Evolutionary conservation across 2,797 vertebrate species (phyloP).

Genomic region (Oophaga sylvatica): DNA sequence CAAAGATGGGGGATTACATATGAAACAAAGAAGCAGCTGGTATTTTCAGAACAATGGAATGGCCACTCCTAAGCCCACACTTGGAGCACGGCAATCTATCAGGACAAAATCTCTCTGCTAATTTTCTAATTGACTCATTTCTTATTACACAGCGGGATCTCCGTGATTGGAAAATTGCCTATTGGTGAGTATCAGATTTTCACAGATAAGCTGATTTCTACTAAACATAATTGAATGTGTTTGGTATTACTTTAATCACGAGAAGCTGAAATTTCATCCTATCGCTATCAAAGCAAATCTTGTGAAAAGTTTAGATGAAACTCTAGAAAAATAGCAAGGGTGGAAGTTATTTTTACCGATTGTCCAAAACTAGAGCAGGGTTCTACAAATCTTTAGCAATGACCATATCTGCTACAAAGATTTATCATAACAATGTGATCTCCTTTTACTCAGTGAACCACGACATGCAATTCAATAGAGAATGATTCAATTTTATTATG

Average conservation of each 20-base stretch:
- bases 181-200: neutral
- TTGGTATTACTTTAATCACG: neutral
- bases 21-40: neutral
- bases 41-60: neutral
- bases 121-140: neutral
- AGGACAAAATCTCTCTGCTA: no score
- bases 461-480: conserved; percentile 18
- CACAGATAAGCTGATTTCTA: neutral
- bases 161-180: neutral
- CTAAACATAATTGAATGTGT: neutral
- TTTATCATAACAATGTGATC: neutral
- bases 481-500: conserved; percentile 47
- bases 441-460: neutral
- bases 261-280: neutral
- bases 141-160: neutral
- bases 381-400: neutral
- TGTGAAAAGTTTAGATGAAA: neutral
- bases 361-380: neutral
- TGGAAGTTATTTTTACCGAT: neutral
- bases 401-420: neutral
- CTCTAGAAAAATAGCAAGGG: neutral
- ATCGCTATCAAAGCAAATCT: neutral
- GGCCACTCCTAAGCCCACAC: neutral
- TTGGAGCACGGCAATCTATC: neutral
- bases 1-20: no score